A percentile compares a stretch with the other conserved stretches of the same genome.
Evolutionary conservation across 2,113 vertebrate species (phyloP).

Genomic region (Cepphus grylle): DNA sequence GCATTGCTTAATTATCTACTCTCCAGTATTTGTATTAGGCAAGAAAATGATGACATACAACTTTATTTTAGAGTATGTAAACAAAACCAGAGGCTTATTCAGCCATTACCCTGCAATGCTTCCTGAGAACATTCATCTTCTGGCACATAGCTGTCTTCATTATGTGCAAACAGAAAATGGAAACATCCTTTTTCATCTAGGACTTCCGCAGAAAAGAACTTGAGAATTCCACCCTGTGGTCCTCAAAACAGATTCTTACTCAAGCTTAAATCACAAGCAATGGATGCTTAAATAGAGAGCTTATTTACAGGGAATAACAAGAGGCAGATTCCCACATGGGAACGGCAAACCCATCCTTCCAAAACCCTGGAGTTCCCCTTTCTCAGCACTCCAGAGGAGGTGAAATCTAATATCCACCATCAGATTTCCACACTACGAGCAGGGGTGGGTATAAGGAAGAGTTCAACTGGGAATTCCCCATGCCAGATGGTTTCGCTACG

Average conservation of each 20-base stretch:
- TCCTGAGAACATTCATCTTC: constrained; percentile 25
- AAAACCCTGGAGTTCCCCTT: not conserved
- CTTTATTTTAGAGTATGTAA: constrained; percentile 33
- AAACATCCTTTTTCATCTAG: not conserved
- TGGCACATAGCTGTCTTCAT: not conserved
- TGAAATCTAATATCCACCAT: not conserved
- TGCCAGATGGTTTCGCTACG: not conserved
- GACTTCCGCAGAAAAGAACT: not conserved
- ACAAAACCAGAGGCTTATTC: constrained; percentile 31
- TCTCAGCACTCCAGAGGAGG: not conserved
- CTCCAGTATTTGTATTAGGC: constrained; percentile 7
- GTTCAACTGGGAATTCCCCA: not conserved
- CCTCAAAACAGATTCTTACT: constrained; percentile 8
- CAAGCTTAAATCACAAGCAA: not conserved
- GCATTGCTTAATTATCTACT: not conserved
- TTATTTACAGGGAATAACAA: not conserved
- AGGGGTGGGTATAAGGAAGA: not conserved
- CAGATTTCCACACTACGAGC: not conserved
- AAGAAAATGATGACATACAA: constrained; percentile 39
- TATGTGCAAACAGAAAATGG: not conserved
- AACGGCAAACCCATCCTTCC: not conserved
- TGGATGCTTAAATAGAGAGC: not conserved
- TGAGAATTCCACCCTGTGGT: not conserved
- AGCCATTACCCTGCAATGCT: not conserved
- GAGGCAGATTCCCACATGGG: not conserved